Base-by-base conservation (phyloP, 2,797 vertebrate species). In the Ambastaia sidthimunki region DNA sequence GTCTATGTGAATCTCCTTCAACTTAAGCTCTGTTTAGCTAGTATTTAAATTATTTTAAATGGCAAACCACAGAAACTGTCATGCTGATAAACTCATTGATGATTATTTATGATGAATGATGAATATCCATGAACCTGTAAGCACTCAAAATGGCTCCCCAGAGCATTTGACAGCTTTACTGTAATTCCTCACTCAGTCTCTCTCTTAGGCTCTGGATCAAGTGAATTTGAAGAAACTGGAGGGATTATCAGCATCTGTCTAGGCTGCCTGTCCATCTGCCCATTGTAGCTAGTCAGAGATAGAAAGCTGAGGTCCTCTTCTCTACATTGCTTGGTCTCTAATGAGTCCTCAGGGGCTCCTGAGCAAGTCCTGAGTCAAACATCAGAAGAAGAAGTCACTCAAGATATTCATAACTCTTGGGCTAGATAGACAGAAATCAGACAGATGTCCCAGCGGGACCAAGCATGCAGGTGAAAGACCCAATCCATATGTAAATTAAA, bases 311-410 rank as follows among this genome's bases (percentile, higher is more conserved):
- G 71, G 76, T 65, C 63, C 31, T 60, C 34, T 37, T 37, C 44
- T 79, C 57, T 69, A 18, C 47, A 28, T 74, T 66, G 31, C 50
- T 48, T 5, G 47, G 31, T 63, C 70, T 66, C 73, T 86, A 86
- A 84, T 81, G 78, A 86, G 81, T 81, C 83, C 78, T 79, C 68
- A 13, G 83, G 81, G 83, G 84, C 68, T 81, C 72, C 57, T 44
- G 74, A 76, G 65, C 60, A 65, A 82, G 77, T 63, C 72, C 76
- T 81, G 71, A 83, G 78, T 75, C 59, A 37, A 57, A 65, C 19
- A 12, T 66, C 78, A 83, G 75, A 69, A 76, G 80, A 54, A 63
- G 74, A 71, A 69, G 54, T 67, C 78, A 67, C 37, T n/a, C 59
- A 63, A 85, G 71, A 67, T 82, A 75, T 70, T 76, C 77, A 72